Evolutionary conservation across 2,888 invertebrate genomes (phyloP).

Genomic region (Lasioglossum calceatum): DNA sequence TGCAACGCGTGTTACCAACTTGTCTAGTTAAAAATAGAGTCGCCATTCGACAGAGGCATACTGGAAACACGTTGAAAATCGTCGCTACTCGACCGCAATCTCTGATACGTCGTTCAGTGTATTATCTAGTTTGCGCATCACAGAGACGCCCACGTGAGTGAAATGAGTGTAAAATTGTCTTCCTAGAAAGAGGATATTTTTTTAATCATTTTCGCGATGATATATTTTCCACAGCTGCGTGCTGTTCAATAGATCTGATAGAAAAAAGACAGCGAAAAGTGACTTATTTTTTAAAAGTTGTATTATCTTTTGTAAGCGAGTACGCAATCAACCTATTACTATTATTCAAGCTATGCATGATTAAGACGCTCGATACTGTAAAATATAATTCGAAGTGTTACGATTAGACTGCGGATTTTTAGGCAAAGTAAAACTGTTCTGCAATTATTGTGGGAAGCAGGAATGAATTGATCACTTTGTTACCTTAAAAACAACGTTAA

Average conservation of each 20-base stretch:
- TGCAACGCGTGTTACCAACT: constrained; percentile 18
- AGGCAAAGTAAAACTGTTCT: too few species aligned
- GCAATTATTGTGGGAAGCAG: too few species aligned
- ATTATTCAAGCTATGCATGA: neutral
- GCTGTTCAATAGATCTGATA: neutral
- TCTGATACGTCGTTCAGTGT: constrained; percentile 27
- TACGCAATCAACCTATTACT: neutral
- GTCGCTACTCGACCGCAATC: constrained; percentile 25
- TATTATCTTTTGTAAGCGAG: neutral
- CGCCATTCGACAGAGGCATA: constrained; percentile 22
- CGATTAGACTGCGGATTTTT: too few species aligned
- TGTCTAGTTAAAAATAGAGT: constrained; percentile 32
- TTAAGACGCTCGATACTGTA: neutral
- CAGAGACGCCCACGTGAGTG: constrained; percentile 31
- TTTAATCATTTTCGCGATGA: constrained; percentile 9
- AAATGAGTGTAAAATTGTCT: constrained; percentile 46
- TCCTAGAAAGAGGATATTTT: constrained; percentile 24
- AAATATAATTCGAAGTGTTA: neutral
- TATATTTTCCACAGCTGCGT: neutral
- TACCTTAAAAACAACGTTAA: too few species aligned
- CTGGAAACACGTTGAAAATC: constrained; percentile 23
- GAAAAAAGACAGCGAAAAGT: neutral
- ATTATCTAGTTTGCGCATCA: constrained; percentile 8
- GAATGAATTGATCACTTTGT: too few species aligned
- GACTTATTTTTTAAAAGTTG: neutral